Conservation (phyloP, 2,888 invertebrate genomes). For the Anthrax anthrax region DNA sequence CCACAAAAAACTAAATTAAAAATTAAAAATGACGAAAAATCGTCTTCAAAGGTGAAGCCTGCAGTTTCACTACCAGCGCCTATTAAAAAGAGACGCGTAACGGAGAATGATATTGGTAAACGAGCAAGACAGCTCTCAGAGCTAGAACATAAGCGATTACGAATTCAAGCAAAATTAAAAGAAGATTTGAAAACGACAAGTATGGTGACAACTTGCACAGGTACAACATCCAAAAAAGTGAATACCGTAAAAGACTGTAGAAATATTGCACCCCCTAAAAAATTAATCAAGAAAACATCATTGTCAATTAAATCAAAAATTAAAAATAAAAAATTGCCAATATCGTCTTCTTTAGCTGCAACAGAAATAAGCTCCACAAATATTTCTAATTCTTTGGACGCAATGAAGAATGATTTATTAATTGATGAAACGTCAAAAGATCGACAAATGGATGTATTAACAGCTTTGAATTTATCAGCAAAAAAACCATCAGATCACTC, state of each 20-base stretch:
- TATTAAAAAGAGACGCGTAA: neutral
- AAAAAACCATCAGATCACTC: slow-evolving; percentile 16
- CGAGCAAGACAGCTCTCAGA: slow-evolving; percentile 11
- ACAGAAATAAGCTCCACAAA: neutral
- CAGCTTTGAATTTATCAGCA: slow-evolving; percentile 27
- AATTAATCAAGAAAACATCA: neutral
- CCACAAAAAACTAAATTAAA: neutral
- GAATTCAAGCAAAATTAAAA: slow-evolving; percentile 25
- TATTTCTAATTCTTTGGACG: too few relatives aligned
- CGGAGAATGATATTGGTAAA: neutral
- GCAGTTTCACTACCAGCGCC: neutral
- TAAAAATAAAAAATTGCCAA: neutral
- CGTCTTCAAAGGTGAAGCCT: neutral
- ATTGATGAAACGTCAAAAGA: neutral
- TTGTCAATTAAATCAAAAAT: neutral
- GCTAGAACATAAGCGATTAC: slow-evolving; percentile 23
- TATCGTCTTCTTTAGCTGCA: too few relatives aligned
- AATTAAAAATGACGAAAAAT: neutral
- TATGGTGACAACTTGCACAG: neutral
- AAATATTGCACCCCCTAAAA: neutral
- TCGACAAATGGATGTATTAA: slow-evolving; percentile 22
- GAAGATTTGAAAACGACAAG: slow-evolving; percentile 9
- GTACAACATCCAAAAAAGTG: slow-evolving; percentile 6
- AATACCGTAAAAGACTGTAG: slow-evolving; percentile 1
- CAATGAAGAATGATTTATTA: too few relatives aligned